These are phyloP conservation scores for Sycophaga agraensis DNA, from an alignment of 1,140 invertebrate species.

Conservation along the genomic window DNA sequence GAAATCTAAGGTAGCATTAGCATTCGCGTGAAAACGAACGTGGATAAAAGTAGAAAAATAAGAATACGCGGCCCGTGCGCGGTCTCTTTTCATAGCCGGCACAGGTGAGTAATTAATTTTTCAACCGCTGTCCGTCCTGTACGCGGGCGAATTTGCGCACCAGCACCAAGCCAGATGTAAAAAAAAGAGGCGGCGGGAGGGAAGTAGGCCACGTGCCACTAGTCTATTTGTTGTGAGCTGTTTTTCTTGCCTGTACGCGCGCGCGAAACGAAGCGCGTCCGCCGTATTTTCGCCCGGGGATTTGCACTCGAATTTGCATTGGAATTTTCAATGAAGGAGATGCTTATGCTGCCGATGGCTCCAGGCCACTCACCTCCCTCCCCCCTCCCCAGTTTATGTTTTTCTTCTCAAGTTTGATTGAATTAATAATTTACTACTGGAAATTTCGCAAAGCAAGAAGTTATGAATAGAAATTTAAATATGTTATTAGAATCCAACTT, in stretches of 20 bases:
- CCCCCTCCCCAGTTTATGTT: too few relatives aligned
- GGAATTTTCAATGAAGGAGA: too few relatives aligned
- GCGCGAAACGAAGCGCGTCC: background rate
- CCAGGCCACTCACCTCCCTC: too few relatives aligned
- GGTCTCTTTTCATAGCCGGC: background rate
- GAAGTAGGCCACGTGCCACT: background rate
- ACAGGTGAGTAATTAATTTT: constrained; percentile 2
- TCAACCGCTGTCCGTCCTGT: background rate
- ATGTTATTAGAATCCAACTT: too few relatives aligned
- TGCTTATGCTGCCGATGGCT: too few relatives aligned
- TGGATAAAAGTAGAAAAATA: background rate
- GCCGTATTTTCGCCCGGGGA: background rate
- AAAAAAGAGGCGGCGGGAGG: background rate
- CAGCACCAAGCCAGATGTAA: background rate
- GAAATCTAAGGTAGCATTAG: too few relatives aligned
- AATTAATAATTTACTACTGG: too few relatives aligned
- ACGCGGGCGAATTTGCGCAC: background rate
- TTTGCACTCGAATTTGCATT: too few relatives aligned
- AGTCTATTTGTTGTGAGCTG: background rate
- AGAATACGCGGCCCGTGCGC: background rate
- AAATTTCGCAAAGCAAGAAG: too few relatives aligned
- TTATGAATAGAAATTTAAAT: too few relatives aligned
- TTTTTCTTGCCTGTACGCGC: background rate
- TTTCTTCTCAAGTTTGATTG: too few relatives aligned
- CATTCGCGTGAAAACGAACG: background rate